Evolutionary conservation across 1,140 invertebrate species (phyloP), one percentile per base, ranked within the genome.

Genomic region (Maniola jurtina): DNA sequence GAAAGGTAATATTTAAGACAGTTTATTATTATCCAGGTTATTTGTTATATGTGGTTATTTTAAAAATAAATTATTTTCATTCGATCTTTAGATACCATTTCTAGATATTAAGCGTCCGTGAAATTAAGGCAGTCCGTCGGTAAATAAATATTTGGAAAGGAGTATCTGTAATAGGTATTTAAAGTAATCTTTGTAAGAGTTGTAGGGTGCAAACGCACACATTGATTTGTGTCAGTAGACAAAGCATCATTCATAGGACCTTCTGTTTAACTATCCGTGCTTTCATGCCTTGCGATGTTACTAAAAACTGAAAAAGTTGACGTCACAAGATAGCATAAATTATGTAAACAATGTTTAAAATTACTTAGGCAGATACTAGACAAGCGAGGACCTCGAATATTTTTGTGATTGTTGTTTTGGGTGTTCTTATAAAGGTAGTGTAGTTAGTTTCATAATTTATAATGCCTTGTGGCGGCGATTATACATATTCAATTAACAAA

Each of bases 1-100:
- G 82, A 80, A 80, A 70, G 76, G 71, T 81, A 72, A 79, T 82
- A 80, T 79, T 72, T 84, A 84, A 76, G 80, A 80, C 76, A 83
- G 34, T 68, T 71, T 70, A 73, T 72, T 72, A 76, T 73, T 68
- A n/a, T n/a, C n/a, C 66, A 65, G 55, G 67, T 80, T 77, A 73
- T 80, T 83, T 75, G 76, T 83, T 83, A 78, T 76, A 76, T 54
- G 72, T 74, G 61, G 59, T 73, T 73, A 70, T 76, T 71, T 66
- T 66, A 73, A 75, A 75, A 71, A 75, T 75, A 76, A 79, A 80
- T 82, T 79, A 80, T 81, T 85, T 79, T 72, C 71, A 71, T 56
- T 76, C 76, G 68, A 72, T 75, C 55, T 45, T 76, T 80, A 78
- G 73, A 65, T 75, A 77, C 81, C 70, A 61, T 80, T 60, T 36